These are phyloP conservation scores for cat (Felis catus) DNA, from an alignment of 2,113 vertebrate species.

Conservation along the genomic window F.catus_Fca126_mat1.0 CM031421.1:109931001-109931500, in stretches of 20 bases:
- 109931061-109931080: not conserved
- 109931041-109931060: not conserved
- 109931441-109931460: not conserved
- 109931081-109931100: not conserved
- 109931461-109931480: not conserved
- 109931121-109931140: not conserved
- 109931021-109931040: not conserved
- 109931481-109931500: not conserved
- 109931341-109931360: too few relatives aligned
- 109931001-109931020: not conserved
- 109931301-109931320: too few relatives aligned
- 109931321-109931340: rapidly evolving
- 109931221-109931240: too few relatives aligned
- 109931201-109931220: too few relatives aligned
- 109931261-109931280: too few relatives aligned
- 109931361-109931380: not conserved
- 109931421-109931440: not conserved
- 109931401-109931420: not conserved
- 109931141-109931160: too few relatives aligned
- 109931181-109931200: too few relatives aligned
- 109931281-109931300: too few relatives aligned
- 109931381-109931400: not conserved
- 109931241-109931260: too few relatives aligned
- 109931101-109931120: not conserved
- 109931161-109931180: too few relatives aligned